A percentile compares a stretch with the other conserved stretches of the same genome.
These are phyloP conservation scores for Sebastes iracundus DNA, from an alignment of 2,797 vertebrate species.

Conservation along the genomic window DNA sequence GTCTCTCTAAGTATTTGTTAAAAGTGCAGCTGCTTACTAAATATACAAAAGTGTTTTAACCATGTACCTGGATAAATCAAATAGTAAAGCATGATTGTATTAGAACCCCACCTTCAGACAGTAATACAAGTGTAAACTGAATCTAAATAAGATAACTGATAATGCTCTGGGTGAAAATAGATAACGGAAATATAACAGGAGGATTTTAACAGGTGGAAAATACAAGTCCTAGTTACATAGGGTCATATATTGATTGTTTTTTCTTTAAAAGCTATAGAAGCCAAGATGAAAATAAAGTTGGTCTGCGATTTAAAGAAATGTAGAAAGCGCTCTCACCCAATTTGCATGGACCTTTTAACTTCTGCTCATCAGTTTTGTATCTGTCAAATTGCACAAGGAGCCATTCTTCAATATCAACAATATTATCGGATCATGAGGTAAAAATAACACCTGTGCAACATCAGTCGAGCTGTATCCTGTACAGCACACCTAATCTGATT, in stretches of 20 bases:
- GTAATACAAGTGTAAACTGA: background rate
- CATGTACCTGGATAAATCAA: background rate
- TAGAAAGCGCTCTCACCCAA: background rate
- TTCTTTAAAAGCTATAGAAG: background rate
- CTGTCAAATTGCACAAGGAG: background rate
- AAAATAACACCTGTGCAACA: background rate
- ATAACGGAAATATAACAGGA: background rate
- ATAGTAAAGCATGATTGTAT: background rate
- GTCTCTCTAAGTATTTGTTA: background rate
- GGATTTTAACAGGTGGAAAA: background rate
- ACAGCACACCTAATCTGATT: background rate
- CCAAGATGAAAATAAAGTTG: background rate
- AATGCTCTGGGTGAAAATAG: background rate
- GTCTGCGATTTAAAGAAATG: background rate
- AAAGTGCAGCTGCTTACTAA: background rate
- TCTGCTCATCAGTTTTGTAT: background rate
- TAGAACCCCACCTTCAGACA: background rate
- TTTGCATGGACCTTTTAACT: background rate
- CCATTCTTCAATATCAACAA: background rate
- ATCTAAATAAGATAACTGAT: background rate
- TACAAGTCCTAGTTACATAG: background rate
- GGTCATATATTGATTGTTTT: background rate
- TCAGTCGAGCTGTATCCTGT: background rate
- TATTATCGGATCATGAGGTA: background rate
- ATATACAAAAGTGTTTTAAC: background rate